These are phyloP conservation scores for Herpetotheres cachinnans DNA, from an alignment of 2,113 vertebrate species.

Conservation along the genomic window DNA sequence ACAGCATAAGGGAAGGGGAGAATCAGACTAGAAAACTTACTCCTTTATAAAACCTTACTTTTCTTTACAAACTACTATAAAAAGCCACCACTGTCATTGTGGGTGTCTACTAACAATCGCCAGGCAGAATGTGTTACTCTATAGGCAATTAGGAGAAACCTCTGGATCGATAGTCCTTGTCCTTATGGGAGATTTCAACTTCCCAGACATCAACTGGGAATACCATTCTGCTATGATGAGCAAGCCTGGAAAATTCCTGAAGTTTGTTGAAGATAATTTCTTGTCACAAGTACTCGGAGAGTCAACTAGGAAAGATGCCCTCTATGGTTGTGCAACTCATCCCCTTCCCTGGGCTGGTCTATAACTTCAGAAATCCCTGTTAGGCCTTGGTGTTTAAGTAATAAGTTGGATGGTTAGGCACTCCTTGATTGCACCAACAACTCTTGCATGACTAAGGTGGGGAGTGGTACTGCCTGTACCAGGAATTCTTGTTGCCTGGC, in stretches of 20 bases:
- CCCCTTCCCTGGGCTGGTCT: too few species aligned
- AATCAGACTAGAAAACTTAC: background rate
- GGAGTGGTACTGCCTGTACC: too few species aligned
- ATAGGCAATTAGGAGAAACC: background rate
- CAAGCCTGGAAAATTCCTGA: background rate
- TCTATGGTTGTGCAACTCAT: too few species aligned
- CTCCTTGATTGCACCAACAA: too few species aligned
- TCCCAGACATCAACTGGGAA: background rate
- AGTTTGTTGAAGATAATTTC: background rate
- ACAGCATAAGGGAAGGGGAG: accelerated
- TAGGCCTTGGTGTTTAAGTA: too few species aligned
- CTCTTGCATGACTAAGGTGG: too few species aligned
- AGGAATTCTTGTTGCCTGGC: too few species aligned
- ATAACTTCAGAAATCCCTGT: too few species aligned
- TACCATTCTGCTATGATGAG: background rate
- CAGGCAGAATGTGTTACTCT: background rate
- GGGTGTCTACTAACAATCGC: accelerated
- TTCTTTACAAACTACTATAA: background rate
- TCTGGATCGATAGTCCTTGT: background rate
- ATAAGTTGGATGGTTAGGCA: too few species aligned
- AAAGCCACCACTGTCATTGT: accelerated
- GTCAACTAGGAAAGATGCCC: background rate
- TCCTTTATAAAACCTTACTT: background rate
- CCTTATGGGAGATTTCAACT: background rate
- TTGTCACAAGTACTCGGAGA: background rate